A percentile compares a stretch with the other conserved stretches of the same genome.
Evolutionary conservation across 2,888 invertebrate species (phyloP).

Genomic region (Acanthosepion esculentum): DNA sequence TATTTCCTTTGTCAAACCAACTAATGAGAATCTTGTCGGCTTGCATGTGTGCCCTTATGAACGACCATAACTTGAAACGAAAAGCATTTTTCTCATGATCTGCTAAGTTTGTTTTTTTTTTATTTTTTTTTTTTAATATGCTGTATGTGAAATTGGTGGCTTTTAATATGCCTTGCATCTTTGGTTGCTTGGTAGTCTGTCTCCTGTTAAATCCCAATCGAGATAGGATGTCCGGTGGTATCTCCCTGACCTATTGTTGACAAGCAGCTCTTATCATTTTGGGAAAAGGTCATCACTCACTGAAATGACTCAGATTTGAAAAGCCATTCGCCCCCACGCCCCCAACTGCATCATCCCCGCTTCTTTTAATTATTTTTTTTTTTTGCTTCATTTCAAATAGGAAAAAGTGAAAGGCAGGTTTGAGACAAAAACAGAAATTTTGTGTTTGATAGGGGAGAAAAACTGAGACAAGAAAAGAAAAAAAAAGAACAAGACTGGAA

Average conservation of each 20-base stretch:
- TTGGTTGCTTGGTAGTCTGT: neutral
- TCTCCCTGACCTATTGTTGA: conserved; percentile 4
- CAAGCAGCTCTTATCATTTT: neutral
- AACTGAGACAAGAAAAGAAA: too few species aligned
- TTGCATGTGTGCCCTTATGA: neutral
- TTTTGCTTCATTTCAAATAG: too few species aligned
- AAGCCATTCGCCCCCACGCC: too few species aligned
- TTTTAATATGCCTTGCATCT: neutral
- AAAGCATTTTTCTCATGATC: neutral
- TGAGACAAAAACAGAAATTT: too few species aligned
- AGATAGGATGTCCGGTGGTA: neutral
- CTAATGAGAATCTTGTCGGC: too few species aligned
- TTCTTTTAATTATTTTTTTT: too few species aligned
- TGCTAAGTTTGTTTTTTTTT: neutral
- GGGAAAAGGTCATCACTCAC: neutral
- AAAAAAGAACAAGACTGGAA: too few species aligned
- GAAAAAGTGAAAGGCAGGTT: too few species aligned
- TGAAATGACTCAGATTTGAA: neutral
- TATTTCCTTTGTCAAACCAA: too few species aligned
- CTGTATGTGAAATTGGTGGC: neutral
- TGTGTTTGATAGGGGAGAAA: too few species aligned
- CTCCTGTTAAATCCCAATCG: neutral
- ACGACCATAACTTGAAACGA: neutral
- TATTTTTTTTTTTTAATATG: neutral
- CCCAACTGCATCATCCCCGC: too few species aligned